phyloP scores from a whole-genome alignment of 2,113 vertebrate genomes.

The Piaya cayana region DNA sequence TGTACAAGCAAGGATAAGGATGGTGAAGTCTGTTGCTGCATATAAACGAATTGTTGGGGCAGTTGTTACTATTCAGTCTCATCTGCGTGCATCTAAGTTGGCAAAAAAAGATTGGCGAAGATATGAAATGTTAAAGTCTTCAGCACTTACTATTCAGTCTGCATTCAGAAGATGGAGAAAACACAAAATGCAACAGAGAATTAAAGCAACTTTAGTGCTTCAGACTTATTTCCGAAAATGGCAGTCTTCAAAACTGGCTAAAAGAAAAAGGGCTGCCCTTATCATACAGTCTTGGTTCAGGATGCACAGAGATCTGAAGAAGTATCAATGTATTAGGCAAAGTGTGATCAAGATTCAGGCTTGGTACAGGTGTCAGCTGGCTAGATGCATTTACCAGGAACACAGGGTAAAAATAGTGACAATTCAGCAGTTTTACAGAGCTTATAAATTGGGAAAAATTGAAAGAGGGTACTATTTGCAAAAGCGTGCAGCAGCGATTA shows the following conservation, averaged over 20 bases:
- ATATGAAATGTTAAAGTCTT: conserved; percentile 70
- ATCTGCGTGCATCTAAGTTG: conserved; percentile 63
- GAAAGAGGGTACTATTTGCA: conserved; percentile 56
- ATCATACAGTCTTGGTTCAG: conserved; percentile 87
- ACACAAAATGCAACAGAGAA: conserved; percentile 59
- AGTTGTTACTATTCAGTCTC: conserved; percentile 76
- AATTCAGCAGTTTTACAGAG: conserved; percentile 71
- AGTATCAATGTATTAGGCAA: conserved; percentile 36
- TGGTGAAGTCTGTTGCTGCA: conserved; percentile 72
- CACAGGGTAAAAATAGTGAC: conserved; percentile 31
- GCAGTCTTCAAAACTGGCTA: conserved; percentile 55
- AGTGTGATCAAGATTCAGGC: conserved; percentile 72
- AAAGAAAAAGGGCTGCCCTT: conserved; percentile 72
- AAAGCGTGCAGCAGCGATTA: conserved; percentile 44
- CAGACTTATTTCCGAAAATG: conserved; percentile 82
- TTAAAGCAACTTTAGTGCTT: conserved; percentile 72
- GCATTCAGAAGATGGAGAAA: conserved; percentile 81
- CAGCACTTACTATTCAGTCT: conserved; percentile 77
- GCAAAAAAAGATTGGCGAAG: conserved; percentile 64
- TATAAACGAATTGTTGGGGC: conserved; percentile 76
- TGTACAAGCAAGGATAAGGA: conserved; percentile 83
- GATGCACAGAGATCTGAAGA: conserved; percentile 59
- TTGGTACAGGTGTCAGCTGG: conserved; percentile 63
- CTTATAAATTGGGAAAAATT: conserved; percentile 20
- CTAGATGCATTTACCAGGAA: conserved; percentile 35